These are phyloP conservation scores for Merluccius polli DNA, from an alignment of 2,797 vertebrate species.

Conservation along the genomic window DNA sequence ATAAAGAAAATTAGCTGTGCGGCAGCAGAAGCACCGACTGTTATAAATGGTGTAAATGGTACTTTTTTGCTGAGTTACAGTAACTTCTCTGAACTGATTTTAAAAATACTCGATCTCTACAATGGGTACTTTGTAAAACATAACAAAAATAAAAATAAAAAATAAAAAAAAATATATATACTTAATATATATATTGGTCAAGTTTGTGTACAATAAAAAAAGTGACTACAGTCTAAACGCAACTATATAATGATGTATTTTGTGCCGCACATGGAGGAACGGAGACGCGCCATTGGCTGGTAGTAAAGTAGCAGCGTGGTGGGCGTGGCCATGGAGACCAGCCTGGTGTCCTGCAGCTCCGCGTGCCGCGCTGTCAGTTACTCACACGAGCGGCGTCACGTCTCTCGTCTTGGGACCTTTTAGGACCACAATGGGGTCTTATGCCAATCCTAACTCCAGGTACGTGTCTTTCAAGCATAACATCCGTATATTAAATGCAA, in stretches of 20 bases:
- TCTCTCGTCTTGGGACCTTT: not conserved
- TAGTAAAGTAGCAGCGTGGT: rapidly evolving
- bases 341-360: not conserved
- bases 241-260: slow-evolving; percentile 16
- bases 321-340: slow-evolving; percentile 30
- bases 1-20: not conserved
- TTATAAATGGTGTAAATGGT: slow-evolving; percentile 17
- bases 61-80: slow-evolving; percentile 30
- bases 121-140: not conserved
- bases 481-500: not conserved
- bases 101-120: not conserved
- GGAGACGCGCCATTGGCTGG: slow-evolving; percentile 27
- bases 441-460: not conserved
- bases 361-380: not conserved
- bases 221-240: not conserved
- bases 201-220: not conserved
- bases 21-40: slow-evolving; percentile 25
- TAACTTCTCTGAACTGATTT: not conserved
- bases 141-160: too few relatives aligned
- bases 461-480: not conserved
- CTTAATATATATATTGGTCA: not conserved
- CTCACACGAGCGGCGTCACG: not conserved
- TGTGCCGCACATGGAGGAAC: not conserved
- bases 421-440: not conserved
- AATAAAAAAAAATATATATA: too few relatives aligned